Percentiles rank a stretch among this genome's conserved stretches.
phyloP scores from a whole-genome alignment of 1,140 invertebrate species.

The Pseudomyrmex concolor region DNA sequence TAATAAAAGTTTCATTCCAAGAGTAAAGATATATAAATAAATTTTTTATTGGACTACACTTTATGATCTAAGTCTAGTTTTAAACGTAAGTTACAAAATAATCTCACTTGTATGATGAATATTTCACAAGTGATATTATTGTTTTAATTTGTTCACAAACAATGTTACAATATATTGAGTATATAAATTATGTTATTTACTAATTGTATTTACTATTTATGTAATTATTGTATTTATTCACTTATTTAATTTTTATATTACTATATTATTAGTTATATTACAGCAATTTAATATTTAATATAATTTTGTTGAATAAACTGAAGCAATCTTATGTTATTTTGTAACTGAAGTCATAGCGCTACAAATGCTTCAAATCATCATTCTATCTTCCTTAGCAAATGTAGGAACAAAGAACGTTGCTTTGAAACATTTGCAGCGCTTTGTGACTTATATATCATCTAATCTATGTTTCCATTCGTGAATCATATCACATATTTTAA shows the following conservation, averaged over 20 bases:
- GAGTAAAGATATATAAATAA: neutral
- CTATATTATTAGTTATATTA: neutral
- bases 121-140: neutral
- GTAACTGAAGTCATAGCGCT: no score
- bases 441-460: constrained; percentile 52
- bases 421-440: no score
- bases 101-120: neutral
- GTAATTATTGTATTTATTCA: neutral
- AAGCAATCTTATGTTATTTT: no score
- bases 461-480: constrained; percentile 74
- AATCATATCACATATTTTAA: constrained; percentile 77
- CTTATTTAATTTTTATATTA: neutral
- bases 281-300: neutral
- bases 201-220: neutral
- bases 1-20: constrained; percentile 30
- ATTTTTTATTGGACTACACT: neutral
- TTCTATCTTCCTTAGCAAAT: no score
- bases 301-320: constrained; percentile 16
- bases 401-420: no score
- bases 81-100: neutral
- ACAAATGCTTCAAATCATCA: no score
- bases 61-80: neutral
- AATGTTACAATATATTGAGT: neutral
- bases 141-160: neutral
- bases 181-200: neutral